Base-by-base conservation (phyloP, 2,888 invertebrate genomes). In the Molanna angustata region DNA sequence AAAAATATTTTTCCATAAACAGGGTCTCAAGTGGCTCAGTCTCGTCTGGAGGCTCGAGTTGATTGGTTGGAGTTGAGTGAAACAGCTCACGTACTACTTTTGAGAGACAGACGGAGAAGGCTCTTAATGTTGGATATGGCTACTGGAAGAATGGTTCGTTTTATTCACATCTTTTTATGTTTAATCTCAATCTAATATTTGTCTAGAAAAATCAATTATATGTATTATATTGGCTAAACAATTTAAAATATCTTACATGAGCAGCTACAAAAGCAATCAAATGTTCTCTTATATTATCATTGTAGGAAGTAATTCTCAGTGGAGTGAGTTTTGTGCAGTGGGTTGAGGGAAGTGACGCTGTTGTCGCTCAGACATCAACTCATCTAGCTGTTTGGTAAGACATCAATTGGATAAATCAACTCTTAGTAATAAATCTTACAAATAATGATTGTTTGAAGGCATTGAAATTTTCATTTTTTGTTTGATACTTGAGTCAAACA, bases 51-150 rank as follows among this genome's bases (percentile, higher is more conserved):
- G 65, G 87, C 92, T 0, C 90, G 95, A 64, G 88, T 98, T 21
- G 97, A 98, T 70, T 99, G 98, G 98, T 74, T 99, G 31, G 98
- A 98, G 69, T 71, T 99, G 49, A 98, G 94, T 69, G 98, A 99
- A 72, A 93, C 94, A 1, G 95, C 92, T 0, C 86, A 88, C 59
- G 88, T 95, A 64, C 72, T 99, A 43, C 71, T 99, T 41, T 90
- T 93, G 65, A 80, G 98, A 1, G 99, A 99, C 68, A 93, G 94
- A 63, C 85, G 92, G 55, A 76, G 86, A 60, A 72, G 79, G 6
- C 80, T 92, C 14, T 79, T 82, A 3, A 69, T 89, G 33, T 71
- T 84, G 13, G 80, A 83, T 19, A 73, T 85, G 1, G 71, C 74
- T 31, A 75, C 72, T 2, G 80, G 80, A 1, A 79, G 82, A 35